These are phyloP conservation scores for Sebastes alutus DNA, from an alignment of 2,797 vertebrate genomes.

Conservation along the genomic window DNA sequence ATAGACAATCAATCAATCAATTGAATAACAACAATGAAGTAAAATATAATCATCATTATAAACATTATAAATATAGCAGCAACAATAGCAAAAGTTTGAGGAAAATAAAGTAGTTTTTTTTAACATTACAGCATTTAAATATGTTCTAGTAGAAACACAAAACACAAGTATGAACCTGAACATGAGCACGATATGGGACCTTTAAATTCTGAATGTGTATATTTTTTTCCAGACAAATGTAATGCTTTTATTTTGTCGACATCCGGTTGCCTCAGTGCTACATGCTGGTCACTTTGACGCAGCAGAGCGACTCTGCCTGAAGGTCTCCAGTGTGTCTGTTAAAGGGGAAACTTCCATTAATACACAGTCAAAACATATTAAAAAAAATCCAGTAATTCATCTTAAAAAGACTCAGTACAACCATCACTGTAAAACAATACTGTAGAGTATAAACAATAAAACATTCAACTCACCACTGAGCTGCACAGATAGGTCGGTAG, in stretches of 20 bases:
- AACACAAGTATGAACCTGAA: too few species aligned
- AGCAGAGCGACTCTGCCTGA: constrained; percentile 19
- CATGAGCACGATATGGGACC: too few species aligned
- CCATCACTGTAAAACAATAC: background rate
- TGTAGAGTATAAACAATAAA: background rate
- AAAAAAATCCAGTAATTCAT: background rate
- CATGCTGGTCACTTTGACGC: fast-evolving
- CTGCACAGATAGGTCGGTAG: background rate
- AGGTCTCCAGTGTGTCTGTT: constrained; percentile 8
- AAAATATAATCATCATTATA: too few species aligned
- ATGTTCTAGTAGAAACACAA: too few species aligned
- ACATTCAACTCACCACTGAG: background rate
- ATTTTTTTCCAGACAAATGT: background rate
- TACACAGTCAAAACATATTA: background rate
- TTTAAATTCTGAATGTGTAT: background rate
- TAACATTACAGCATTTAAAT: too few species aligned
- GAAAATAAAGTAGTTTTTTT: too few species aligned
- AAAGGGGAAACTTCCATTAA: constrained; percentile 40
- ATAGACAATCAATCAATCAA: too few species aligned
- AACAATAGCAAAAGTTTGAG: too few species aligned
- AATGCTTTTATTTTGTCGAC: constrained; percentile 32
- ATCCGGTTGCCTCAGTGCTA: background rate
- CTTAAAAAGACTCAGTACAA: background rate
- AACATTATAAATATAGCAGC: too few species aligned
- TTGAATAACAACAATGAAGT: too few species aligned